Evolutionary conservation across 1,140 invertebrate species (phyloP), one percentile per base, ranked within the genome.

Genomic region (Drosophila aff.): DNA sequence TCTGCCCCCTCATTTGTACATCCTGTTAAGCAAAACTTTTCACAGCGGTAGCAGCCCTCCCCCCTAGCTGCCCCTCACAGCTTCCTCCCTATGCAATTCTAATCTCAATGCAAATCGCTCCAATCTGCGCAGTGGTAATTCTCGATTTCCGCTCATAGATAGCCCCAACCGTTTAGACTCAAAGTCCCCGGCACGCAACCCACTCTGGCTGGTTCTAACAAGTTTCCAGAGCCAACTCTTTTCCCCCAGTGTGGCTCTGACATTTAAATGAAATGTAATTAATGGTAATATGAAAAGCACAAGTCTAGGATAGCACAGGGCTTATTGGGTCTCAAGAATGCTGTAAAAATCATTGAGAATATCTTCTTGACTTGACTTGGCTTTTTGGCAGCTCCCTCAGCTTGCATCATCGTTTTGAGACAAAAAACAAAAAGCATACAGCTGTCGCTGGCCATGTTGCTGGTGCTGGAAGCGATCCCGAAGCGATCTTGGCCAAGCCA

Each of bases 71-170:
- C n/a, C 46, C 63, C 79, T 59, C 62, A 58, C 84, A 89, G 84
- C 81, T 81, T 89, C 84, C 84, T 89, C 73, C 1, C 69, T 36
- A n/a, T 55, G 36, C 40, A 72, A 41, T 31, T 74, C 74, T 89
- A 89, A 89, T 89, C 85, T 85, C 79, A 36, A 90, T 91, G 85
- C 76, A 90, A 90, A 90, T 90, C 76, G 86, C 79, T 89, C 63
- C 72, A 89, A 91, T 91, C 89, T 82, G 89, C 66, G 76, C 82
- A 71, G 66, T 90, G 73, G 90, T 92, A 91, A 91, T 92, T 92
- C 91, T 91, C 90, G 89, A 91, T 91, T 91, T 91, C 89, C 89
- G 90, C 52, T 83, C 73, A 72, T 68, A 91, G 89, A 91, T 91
- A 91, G 66, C 69, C 44, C 52, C 57, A 65, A 46, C 49, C 57